These are phyloP conservation scores for Xanthorhoe designata DNA, from an alignment of 2,888 invertebrate species.

Conservation along the genomic window DNA sequence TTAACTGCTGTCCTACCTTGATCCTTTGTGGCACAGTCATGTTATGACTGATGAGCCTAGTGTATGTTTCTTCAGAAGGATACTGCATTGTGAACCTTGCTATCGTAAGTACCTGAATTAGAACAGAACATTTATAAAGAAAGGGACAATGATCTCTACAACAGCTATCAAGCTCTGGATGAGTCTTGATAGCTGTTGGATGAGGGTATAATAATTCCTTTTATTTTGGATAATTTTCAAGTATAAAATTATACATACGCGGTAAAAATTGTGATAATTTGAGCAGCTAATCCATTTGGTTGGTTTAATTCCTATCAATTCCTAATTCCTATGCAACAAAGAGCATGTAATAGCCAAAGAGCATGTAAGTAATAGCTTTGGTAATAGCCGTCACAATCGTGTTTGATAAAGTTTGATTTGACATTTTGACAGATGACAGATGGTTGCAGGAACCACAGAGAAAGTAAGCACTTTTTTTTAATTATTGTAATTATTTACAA, in stretches of 20 bases:
- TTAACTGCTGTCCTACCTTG: conserved; percentile 59
- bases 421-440: no score
- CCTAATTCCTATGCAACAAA: conserved; percentile 4
- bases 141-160: conserved; percentile 7
- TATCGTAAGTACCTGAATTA: conserved; percentile 32
- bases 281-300: conserved; percentile 39
- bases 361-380: no score
- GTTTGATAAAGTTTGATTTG: no score
- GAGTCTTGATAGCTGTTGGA: background rate
- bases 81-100: conserved; percentile 65
- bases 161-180: background rate
- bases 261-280: conserved; percentile 6
- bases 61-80: conserved; percentile 78
- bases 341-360: no score
- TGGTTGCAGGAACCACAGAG: no score
- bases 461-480: no score
- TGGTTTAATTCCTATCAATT: conserved; percentile 3
- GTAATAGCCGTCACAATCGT: no score
- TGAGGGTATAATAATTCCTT: conserved; percentile 11
- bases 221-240: background rate
- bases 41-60: conserved; percentile 80
- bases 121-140: conserved; percentile 20
- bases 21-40: conserved; percentile 83
- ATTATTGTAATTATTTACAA: no score
- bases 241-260: conserved; percentile 13